A percentile compares a stretch with the other conserved stretches of the same genome.
phyloP scores from a whole-genome alignment of 1,140 invertebrate genomes.

The Magallana gigas region DNA sequence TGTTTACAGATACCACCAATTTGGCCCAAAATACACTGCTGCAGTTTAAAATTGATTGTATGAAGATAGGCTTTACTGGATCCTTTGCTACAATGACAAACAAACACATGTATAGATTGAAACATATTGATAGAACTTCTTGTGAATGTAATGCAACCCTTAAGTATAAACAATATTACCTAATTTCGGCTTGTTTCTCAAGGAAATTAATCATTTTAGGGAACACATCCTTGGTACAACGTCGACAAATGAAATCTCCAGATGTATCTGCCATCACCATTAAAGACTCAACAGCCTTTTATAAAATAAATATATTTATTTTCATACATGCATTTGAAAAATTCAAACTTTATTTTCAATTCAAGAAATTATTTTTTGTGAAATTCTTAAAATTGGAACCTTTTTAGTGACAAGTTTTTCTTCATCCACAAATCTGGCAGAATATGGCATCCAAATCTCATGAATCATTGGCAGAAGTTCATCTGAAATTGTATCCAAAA shows the following conservation, averaged over 20 bases:
- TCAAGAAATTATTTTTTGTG: too few relatives aligned
- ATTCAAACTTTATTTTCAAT: too few relatives aligned
- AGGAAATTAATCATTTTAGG: constrained; percentile 67
- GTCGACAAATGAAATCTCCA: constrained; percentile 70
- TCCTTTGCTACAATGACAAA: constrained; percentile 61
- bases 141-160: neutral
- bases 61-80: constrained; percentile 65
- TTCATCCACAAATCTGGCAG: constrained; percentile 70
- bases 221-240: constrained; percentile 70
- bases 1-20: constrained; percentile 63
- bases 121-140: neutral
- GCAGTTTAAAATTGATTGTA: constrained; percentile 70
- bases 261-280: constrained; percentile 56
- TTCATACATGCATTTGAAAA: too few relatives aligned
- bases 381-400: constrained; percentile 54
- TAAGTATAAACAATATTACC: constrained; percentile 52
- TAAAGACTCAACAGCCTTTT: constrained; percentile 66
- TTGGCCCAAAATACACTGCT: constrained; percentile 61
- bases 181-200: constrained; percentile 65
- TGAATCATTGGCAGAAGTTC: constrained; percentile 73
- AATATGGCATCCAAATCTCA: constrained; percentile 71
- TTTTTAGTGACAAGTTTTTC: constrained; percentile 73
- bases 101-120: neutral
- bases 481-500: constrained; percentile 61
- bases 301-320: neutral